Percentiles rank a stretch among this genome's conserved stretches.
Conservation (phyloP, 1,140 invertebrate species). For the Theocolax elegans region DNA sequence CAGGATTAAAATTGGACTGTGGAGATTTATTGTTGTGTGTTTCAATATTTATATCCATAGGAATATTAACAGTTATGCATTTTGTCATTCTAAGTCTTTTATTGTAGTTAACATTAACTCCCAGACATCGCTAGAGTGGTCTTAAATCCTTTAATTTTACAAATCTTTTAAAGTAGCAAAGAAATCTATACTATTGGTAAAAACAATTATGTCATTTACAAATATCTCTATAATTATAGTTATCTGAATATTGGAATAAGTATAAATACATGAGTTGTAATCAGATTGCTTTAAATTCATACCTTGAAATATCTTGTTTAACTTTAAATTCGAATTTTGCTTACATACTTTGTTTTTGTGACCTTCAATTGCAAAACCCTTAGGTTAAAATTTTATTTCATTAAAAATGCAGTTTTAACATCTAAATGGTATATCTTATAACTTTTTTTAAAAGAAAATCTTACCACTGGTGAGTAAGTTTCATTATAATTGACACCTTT, state of each 20-base stretch:
- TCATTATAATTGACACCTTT: slow-evolving; percentile 48
- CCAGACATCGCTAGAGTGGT: slow-evolving; percentile 37
- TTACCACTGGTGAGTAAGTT: no score
- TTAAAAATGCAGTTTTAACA: slow-evolving; percentile 56
- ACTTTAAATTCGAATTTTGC: slow-evolving; percentile 50
- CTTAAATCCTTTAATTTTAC: slow-evolving; percentile 48
- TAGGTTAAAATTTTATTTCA: slow-evolving; percentile 53
- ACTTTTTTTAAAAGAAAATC: no score
- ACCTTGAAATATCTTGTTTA: slow-evolving; percentile 40
- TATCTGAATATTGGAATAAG: slow-evolving; percentile 27
- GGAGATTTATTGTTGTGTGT: background rate
- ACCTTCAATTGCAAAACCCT: background rate
- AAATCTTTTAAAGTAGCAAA: slow-evolving; percentile 25
- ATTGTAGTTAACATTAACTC: slow-evolving; percentile 40
- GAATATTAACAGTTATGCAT: background rate
- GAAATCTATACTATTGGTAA: slow-evolving; percentile 37
- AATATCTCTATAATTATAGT: slow-evolving; percentile 49
- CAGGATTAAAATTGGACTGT: no score
- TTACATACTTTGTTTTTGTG: no score
- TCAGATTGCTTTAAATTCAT: slow-evolving; percentile 41
- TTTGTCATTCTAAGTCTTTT: slow-evolving; percentile 1
- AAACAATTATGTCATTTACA: slow-evolving; percentile 59
- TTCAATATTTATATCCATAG: background rate
- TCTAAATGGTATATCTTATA: no score
- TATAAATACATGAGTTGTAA: slow-evolving; percentile 51